Conservation (phyloP, 2,797 vertebrate species). For the Halcyon badia region DNA sequence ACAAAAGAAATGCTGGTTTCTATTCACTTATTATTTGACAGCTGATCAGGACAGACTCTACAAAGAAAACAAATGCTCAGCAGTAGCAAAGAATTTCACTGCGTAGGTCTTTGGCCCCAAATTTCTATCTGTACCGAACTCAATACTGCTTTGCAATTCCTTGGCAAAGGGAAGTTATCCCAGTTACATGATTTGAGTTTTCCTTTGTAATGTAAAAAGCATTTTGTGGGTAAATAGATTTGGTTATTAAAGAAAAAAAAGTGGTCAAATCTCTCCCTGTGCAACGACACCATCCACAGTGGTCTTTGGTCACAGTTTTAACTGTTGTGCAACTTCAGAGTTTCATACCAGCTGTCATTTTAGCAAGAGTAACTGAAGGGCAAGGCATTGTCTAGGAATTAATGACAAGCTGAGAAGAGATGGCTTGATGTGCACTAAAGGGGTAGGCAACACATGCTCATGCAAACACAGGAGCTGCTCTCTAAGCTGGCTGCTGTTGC, state of each 20-base stretch:
- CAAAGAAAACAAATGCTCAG: conserved; percentile 35
- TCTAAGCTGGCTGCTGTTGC: background rate
- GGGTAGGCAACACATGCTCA: conserved; percentile 32
- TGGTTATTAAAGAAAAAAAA: conserved; percentile 15
- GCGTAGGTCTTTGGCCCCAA: conserved; percentile 27
- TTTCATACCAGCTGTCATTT: conserved; percentile 48
- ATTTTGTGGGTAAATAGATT: conserved; percentile 63
- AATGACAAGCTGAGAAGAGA: conserved; percentile 59
- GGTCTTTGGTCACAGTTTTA: conserved; percentile 1
- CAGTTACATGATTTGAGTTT: conserved; percentile 62
- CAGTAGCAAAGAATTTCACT: conserved; percentile 44
- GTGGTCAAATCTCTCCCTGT: background rate
- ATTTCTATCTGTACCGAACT: conserved; percentile 26
- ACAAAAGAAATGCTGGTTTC: background rate
- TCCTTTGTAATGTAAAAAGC: conserved; percentile 62
- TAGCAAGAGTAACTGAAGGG: conserved; percentile 24
- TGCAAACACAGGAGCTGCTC: conserved; percentile 22
- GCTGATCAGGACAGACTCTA: conserved; percentile 1
- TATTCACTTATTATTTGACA: conserved; percentile 27
- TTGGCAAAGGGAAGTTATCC: conserved; percentile 33
- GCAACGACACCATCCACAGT: background rate
- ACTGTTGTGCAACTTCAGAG: conserved; percentile 19
- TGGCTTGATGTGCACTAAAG: conserved; percentile 39
- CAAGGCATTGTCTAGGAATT: conserved; percentile 61
- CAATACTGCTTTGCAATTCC: conserved; percentile 27